Evolutionary conservation across 2,888 invertebrate species (phyloP).

Genomic region (Eilema sororculum): DNA sequence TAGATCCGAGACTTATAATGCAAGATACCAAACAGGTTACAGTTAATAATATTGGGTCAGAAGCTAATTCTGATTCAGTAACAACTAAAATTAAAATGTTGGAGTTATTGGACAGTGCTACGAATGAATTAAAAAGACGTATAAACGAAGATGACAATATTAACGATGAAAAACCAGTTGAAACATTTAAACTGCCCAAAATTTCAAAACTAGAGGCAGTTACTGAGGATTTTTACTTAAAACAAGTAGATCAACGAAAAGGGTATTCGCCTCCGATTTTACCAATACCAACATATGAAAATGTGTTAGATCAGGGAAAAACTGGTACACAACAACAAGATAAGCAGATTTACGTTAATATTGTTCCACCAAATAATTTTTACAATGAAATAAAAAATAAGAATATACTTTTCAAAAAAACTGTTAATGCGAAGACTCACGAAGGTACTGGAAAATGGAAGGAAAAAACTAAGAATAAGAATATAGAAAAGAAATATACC

Average conservation of each 20-base stretch:
- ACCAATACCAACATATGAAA: slow-evolving; percentile 67
- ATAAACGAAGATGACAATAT: background rate
- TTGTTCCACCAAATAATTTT: background rate
- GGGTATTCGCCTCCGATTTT: slow-evolving; percentile 72
- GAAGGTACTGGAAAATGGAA: slow-evolving; percentile 18
- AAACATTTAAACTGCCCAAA: slow-evolving; percentile 12
- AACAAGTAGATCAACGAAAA: slow-evolving; percentile 16
- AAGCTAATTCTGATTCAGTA: slow-evolving; percentile 24
- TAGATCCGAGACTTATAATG: background rate
- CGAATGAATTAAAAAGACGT: slow-evolving; percentile 4
- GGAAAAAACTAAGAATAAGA: background rate
- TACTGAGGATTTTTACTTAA: background rate
- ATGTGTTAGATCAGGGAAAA: slow-evolving; percentile 32
- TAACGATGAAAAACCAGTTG: background rate
- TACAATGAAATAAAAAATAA: background rate
- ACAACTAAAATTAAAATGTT: slow-evolving; percentile 50
- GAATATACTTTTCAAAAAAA: background rate
- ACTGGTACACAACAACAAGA: slow-evolving; percentile 15
- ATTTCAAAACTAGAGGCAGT: background rate
- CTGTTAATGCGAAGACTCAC: slow-evolving; percentile 14
- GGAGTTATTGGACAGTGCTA: slow-evolving; percentile 49
- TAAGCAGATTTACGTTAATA: background rate
- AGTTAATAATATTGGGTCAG: background rate
- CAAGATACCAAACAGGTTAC: slow-evolving; percentile 2
- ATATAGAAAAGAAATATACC: background rate